Conservation (phyloP, 1,140 invertebrate species). For the Leptinotarsa undecemlineata region DNA sequence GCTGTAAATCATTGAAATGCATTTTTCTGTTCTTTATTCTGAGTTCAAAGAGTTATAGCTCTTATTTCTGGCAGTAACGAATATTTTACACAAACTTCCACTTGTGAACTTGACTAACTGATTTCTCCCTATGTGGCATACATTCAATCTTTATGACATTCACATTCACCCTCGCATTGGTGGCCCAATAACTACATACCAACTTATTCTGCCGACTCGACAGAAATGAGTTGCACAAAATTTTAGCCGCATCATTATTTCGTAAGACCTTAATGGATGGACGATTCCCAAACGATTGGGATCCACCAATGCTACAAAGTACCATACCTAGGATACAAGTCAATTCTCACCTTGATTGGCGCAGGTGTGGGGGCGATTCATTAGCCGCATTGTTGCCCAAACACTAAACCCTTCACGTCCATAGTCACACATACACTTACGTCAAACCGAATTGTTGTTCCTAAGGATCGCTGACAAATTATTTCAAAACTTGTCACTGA, state of each 20-base stretch:
- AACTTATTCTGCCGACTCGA: too few relatives aligned
- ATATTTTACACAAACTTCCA: too few relatives aligned
- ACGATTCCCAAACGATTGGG: constrained; percentile 1
- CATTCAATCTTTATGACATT: too few relatives aligned
- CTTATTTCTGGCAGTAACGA: too few relatives aligned
- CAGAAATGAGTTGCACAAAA: not conserved
- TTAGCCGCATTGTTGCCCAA: constrained; percentile 21
- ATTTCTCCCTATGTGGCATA: too few relatives aligned
- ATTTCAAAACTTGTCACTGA: constrained; percentile 19
- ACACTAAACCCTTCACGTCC: not conserved
- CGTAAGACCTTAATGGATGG: constrained; percentile 10
- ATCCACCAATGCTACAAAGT: not conserved
- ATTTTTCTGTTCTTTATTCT: too few relatives aligned
- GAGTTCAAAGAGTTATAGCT: too few relatives aligned
- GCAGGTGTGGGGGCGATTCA: constrained; percentile 22
- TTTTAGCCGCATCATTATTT: not conserved
- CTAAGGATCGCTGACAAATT: constrained; percentile 27
- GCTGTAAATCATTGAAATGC: too few relatives aligned
- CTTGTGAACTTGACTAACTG: too few relatives aligned
- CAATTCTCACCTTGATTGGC: constrained; percentile 17
- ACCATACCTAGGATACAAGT: not conserved
- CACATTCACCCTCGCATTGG: too few relatives aligned
- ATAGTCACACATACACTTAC: not conserved
- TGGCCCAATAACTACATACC: too few relatives aligned
- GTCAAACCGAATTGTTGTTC: constrained; percentile 5